Conservation (phyloP, 35 echinoderm and acorn worm species). For the Lytechinus pictus region DNA sequence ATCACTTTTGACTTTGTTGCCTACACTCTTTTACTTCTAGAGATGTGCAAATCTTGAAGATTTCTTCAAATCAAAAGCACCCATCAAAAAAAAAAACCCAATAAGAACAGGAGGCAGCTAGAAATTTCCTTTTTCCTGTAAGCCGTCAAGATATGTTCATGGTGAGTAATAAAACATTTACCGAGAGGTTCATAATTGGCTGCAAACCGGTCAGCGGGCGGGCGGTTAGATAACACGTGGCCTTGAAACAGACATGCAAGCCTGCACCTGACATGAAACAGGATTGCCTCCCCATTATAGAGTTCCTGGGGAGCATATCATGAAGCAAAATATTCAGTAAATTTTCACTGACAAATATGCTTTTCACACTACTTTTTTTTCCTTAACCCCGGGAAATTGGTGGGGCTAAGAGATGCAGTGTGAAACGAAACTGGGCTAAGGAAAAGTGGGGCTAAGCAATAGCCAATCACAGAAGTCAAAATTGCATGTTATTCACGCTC, state of each 20-base stretch:
- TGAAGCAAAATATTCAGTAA: too few species aligned
- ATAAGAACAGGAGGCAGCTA: slow-evolving; percentile 8
- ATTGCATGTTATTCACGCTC: too few species aligned
- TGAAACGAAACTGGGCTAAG: too few species aligned
- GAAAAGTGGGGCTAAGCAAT: too few species aligned
- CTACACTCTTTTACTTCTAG: not conserved
- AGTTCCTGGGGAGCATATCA: too few species aligned
- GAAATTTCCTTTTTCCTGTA: not conserved
- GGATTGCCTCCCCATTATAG: not conserved
- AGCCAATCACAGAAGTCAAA: too few species aligned
- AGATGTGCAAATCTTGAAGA: not conserved
- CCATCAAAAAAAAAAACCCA: not conserved
- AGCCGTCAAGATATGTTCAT: not conserved
- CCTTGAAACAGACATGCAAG: not conserved
- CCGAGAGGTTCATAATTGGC: not conserved
- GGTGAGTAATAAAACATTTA: slow-evolving; percentile 6
- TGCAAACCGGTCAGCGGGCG: slow-evolving; percentile 6
- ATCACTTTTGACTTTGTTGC: not conserved
- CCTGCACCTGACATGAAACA: not conserved
- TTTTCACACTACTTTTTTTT: too few species aligned
- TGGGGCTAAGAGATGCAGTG: too few species aligned
- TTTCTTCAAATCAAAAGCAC: not conserved
- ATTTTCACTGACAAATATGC: too few species aligned
- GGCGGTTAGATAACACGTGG: not conserved
- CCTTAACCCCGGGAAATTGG: too few species aligned